phyloP scores from a whole-genome alignment of 92 coral and sea anemone genomes.

The Epizoanthus rinbou region DNA sequence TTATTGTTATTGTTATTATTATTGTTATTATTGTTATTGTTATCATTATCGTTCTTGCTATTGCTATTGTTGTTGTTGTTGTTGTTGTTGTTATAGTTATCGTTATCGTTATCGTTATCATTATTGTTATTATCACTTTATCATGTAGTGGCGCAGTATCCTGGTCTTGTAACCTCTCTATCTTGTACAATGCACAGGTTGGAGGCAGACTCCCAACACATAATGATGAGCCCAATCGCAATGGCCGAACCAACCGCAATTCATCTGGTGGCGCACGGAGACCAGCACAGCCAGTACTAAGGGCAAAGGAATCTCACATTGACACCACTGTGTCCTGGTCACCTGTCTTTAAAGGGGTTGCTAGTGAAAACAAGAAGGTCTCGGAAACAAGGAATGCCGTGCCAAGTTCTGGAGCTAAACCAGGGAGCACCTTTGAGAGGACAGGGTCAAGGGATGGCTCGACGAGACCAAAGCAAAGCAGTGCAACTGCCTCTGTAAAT shows the following conservation, averaged over 20 bases:
- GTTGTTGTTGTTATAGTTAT: not conserved
- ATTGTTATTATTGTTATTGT: too few species aligned
- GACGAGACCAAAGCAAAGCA: constrained; percentile 4
- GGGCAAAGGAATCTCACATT: not conserved
- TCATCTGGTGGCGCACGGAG: not conserved
- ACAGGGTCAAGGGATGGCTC: not conserved
- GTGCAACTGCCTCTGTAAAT: not conserved
- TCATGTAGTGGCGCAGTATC: not conserved
- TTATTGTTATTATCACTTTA: not conserved
- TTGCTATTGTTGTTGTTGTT: too few species aligned
- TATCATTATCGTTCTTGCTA: too few species aligned
- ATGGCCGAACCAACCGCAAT: not conserved
- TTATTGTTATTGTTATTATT: too few species aligned
- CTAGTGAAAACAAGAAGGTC: not conserved
- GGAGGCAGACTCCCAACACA: constrained; percentile 19
- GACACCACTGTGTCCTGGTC: constrained; percentile 2
- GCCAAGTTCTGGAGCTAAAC: not conserved
- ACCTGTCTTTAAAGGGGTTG: constrained; percentile 17
- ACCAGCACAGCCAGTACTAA: not conserved
- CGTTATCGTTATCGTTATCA: not conserved
- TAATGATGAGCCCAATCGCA: constrained; percentile 8
- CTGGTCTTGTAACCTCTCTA: not conserved
- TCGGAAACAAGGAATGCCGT: not conserved
- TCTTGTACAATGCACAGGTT: constrained; percentile 3
- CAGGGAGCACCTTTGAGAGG: not conserved